Base-by-base conservation (phyloP, 2,888 invertebrate species). In the Pristionchus maxplancki region DNA sequence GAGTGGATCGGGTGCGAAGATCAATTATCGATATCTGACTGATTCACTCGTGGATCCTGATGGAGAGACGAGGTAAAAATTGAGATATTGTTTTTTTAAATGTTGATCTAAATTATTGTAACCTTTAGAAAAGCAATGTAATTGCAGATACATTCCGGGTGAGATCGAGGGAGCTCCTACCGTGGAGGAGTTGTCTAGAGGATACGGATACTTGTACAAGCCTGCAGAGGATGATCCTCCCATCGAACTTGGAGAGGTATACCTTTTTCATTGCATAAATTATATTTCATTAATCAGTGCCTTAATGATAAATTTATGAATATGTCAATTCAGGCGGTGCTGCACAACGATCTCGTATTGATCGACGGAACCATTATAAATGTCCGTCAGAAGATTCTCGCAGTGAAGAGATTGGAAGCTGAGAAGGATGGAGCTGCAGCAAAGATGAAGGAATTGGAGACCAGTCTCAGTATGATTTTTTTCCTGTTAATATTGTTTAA, bases 351-450 rank as follows among this genome's bases (percentile, higher is more conserved):
- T 87, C 90, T 91, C 15, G 92, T 94, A 15, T 89, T 92, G 40
- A 91, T 92, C 87, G 92, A 92, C 84, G 94, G 94, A 53, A 89
- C 91, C 28, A 90, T 93, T 8, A 89, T 94, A 31, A 94, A 94
- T 88, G 91, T 94, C 17, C 87, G 78, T 17, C 93, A 93, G 88
- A 92, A 92, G 74, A 87, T 94, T 90, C 92, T 91, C 37, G 89
- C 92, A 40, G 87, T 93, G 81, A 91, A 92, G 84, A 91, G 90
- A 82, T 89, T 92, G 40, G 94, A 94, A 88, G 83, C 84, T n/a
- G 94, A 94, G 88, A 90, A 93, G 82, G 91, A 92, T 71, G 90
- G 89, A 31, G 92, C 92, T 24, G 90, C 90, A 20, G 88, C 90
- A 1, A 90, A 91, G 24, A 88, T 91, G 44, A 91, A 89, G 87